phyloP scores from a whole-genome alignment of 2,888 invertebrate species.

The Drosophila antonietae region DNA sequence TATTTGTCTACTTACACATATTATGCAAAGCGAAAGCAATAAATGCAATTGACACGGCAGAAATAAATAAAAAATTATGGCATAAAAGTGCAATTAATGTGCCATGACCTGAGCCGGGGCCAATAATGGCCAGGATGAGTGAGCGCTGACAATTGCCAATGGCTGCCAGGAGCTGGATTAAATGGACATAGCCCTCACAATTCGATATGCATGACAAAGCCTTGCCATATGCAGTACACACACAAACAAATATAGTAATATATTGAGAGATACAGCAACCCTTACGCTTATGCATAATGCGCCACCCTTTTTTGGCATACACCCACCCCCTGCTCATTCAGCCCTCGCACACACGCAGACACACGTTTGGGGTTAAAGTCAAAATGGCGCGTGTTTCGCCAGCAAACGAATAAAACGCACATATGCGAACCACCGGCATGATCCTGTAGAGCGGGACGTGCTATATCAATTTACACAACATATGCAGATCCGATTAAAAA shows the following conservation, averaged over 20 bases:
- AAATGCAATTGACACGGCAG: conserved; percentile 26
- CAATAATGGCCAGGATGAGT: conserved; percentile 32
- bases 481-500: conserved; percentile 76
- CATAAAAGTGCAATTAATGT: conserved; percentile 74
- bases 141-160: conserved; percentile 42
- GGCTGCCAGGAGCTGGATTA: conserved; percentile 41
- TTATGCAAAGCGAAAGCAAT: conserved; percentile 51
- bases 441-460: conserved; percentile 39
- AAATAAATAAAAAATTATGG: conserved; percentile 70
- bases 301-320: conserved; percentile 65
- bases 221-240: conserved; percentile 6
- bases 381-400: conserved; percentile 73
- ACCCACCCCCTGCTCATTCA: conserved; percentile 53
- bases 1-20: background rate
- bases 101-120: conserved; percentile 51
- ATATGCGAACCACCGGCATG: conserved; percentile 36
- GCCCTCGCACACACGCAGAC: conserved; percentile 37
- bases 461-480: conserved; percentile 75
- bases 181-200: conserved; percentile 19
- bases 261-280: conserved; percentile 48
- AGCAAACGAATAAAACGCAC: conserved; percentile 46
- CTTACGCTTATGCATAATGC: conserved; percentile 69
- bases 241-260: background rate
- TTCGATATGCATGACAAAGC: conserved; percentile 55
- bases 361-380: conserved; percentile 59